Base-by-base conservation (phyloP, 1,140 invertebrate species). In the Drosophila simulans region DNA sequence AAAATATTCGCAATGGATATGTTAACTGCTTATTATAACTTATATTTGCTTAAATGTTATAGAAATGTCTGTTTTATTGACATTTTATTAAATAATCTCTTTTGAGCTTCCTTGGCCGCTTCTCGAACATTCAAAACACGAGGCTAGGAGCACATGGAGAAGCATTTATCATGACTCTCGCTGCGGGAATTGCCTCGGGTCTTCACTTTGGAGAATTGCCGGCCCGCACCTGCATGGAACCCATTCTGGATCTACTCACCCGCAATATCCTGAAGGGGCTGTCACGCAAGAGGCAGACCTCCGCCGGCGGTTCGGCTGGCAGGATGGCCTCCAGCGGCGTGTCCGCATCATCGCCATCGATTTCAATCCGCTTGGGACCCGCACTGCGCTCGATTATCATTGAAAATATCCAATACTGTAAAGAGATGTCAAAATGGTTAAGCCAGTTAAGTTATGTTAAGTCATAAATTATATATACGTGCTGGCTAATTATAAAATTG, bases 221-320 rank as follows among this genome's bases (percentile, higher is more conserved):
- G 17, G 5, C 60, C n/a, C 31, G 31, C 22, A 64, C n/a, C 8
- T 60, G 51, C 54, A 57, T 22, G 57, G 40, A 31, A 15, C 42
- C 53, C 66, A 46, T 42, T 34, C 45, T 5, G 54, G 54, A 59
- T 70, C 27, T 2, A 92, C 94, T 94, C 86, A 95, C 95, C 93
- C 95, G 93, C 48, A 95, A 91, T 80, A 95, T 95, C 54, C 95
- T 92, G 80, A 93, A 95, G 15, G 95, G 95, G 80, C 94, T 95
- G 70, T 95, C 94, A 48, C 93, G 93, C 79, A 95, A 93, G 1
- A 95, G 91, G 86, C 95, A 95, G 13, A 95, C 91, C 70, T 91
- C 91, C 25, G 75, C 76, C 17, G 62, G 60, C 60, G 65, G 43
- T 43, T 91, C 82, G 2, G 74, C 78, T 7, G 93, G 91, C 65